Conservation (phyloP, 2,888 invertebrate species). For the Drosophila tanythrix region DNA sequence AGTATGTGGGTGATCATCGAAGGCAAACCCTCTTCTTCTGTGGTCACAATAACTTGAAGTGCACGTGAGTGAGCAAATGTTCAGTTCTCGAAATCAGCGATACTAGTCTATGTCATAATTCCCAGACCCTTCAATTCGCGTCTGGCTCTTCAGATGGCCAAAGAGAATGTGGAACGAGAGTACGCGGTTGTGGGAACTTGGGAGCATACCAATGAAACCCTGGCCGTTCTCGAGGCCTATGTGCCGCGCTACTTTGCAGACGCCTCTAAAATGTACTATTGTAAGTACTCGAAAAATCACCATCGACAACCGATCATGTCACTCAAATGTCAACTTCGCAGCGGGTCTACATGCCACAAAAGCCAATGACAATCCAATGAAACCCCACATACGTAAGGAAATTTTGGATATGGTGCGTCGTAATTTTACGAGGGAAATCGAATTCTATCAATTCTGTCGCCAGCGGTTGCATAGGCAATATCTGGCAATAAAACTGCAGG, state of each 20-base stretch:
- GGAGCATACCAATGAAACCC: constrained; percentile 93
- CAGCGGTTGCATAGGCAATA: constrained; percentile 93
- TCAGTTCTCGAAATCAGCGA: not conserved
- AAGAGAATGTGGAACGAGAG: constrained; percentile 92
- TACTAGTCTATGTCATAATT: not conserved
- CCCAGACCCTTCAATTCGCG: constrained; percentile 92
- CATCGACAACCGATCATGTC: not conserved
- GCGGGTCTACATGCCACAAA: constrained; percentile 85
- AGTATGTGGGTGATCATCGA: constrained; percentile 94
- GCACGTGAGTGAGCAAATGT: constrained; percentile 88
- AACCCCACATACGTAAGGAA: constrained; percentile 92
- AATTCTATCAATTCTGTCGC: constrained; percentile 95
- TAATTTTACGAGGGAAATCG: constrained; percentile 95
- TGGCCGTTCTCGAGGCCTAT: constrained; percentile 93
- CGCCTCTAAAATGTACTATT: constrained; percentile 88
- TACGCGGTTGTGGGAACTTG: constrained; percentile 95
- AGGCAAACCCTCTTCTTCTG: constrained; percentile 95
- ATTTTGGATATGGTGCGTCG: constrained; percentile 92
- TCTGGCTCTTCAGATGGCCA: constrained; percentile 92
- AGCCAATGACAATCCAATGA: constrained; percentile 93
- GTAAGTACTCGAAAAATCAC: constrained; percentile 85
- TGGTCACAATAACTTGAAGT: constrained; percentile 91
- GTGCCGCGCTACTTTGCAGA: constrained; percentile 93
- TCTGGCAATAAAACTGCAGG: constrained; percentile 87
- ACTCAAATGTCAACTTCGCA: constrained; percentile 49